A percentile compares a stretch with the other conserved stretches of the same genome.
Conservation (phyloP, 2,113 vertebrate species). For the Caracal caracal region DNA sequence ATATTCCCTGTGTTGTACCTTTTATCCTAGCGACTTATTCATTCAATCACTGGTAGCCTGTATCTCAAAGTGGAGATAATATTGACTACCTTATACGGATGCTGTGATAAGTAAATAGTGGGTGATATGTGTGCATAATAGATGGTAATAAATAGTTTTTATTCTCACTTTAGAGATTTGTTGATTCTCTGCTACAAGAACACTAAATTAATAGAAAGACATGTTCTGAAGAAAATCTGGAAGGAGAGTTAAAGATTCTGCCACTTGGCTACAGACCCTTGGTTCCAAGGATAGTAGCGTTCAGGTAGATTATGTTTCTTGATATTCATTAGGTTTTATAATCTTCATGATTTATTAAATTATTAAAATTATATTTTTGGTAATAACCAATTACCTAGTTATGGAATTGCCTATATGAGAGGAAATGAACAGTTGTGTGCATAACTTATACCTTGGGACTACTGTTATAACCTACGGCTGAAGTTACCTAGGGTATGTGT, state of each 20-base stretch:
- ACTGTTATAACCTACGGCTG: background rate
- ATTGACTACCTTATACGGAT: background rate
- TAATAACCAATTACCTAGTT: slow-evolving; percentile 72
- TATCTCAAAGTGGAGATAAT: background rate
- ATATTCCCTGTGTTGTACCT: background rate
- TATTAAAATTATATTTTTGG: slow-evolving; percentile 62
- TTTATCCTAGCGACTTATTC: background rate
- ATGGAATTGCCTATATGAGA: background rate
- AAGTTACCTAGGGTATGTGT: background rate
- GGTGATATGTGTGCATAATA: background rate
- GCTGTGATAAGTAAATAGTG: background rate
- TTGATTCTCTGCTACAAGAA: background rate
- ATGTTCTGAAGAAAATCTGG: background rate
- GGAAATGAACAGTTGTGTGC: slow-evolving; percentile 19
- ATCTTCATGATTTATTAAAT: slow-evolving; percentile 74
- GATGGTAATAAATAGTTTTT: background rate
- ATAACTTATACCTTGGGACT: slow-evolving; percentile 32
- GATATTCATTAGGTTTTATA: slow-evolving; percentile 57
- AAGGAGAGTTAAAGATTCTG: background rate
- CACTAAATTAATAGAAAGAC: background rate
- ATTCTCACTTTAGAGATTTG: background rate
- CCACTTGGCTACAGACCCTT: background rate
- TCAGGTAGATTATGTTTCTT: background rate
- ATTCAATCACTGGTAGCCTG: background rate
- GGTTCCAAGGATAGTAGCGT: background rate